Base-by-base conservation (phyloP, 2,113 vertebrate genomes). In the Clarias gariepinus region DNA sequence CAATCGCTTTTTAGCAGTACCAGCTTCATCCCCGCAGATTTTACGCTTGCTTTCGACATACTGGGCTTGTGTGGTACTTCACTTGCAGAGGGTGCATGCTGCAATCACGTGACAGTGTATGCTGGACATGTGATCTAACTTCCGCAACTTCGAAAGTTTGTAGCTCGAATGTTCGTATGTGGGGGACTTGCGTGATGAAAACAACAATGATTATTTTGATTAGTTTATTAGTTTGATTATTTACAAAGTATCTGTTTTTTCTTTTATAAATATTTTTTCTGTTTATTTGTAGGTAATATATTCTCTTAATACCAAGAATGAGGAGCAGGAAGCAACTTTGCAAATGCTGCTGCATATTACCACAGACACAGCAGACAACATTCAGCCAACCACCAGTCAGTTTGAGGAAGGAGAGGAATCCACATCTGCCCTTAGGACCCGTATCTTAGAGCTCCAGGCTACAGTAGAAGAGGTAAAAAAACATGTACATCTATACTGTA, bases 251-350 rank as follows among this genome's bases (percentile, higher is more conserved):
- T 79, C 36, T 11, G 36, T 0, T 25, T 80, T 80, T 81, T 33
- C 9, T 15, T 25, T 47, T 25, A 18, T 81, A 41, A 3, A 23
- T 21, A 21, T 9, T 19, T n/a, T 90, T 41, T 86, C 68, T 85
- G 4, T 52, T 36, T 89, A 81, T 87, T 41, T 33, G 84, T 89
- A 99, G 98, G 98, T 99, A 89, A 98, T 99, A 87, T 98, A 99
- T 88, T 95, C 97, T 61, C 93, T 99, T 89, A 99, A 99, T 92
- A 96, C 95, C 68, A 99, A 96, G 91, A 97, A 97, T 90, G 98
- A 99, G 86, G 98, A 99, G 90, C 95, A 97, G 0, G 97, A 99
- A 91, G 94, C 95, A 58, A 95, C 92, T 82, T 86, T 98, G 88
- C 96, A 96, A 91, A 93, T 96, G 90, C 93, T 99, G 86, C 96